phyloP scores from a whole-genome alignment of 1,140 invertebrate species.

The Thaumetopoea pityocampa region DNA sequence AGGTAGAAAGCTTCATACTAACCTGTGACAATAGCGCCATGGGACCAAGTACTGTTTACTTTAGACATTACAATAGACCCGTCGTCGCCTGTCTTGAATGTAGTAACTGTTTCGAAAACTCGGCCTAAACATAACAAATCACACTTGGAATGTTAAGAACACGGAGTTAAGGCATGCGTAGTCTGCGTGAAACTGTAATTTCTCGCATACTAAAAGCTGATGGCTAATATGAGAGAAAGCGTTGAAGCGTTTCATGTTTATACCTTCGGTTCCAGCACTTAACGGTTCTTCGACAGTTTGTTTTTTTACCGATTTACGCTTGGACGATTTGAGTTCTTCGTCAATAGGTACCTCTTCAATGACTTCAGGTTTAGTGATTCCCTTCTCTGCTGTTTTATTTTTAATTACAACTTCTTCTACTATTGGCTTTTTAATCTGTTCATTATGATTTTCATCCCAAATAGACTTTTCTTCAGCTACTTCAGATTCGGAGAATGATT shows the following conservation, averaged over 20 bases:
- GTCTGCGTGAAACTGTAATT: slow-evolving; percentile 46
- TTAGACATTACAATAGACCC: slow-evolving; percentile 80
- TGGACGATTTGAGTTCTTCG: slow-evolving; percentile 70
- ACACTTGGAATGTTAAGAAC: slow-evolving; percentile 67
- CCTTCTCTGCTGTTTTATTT: slow-evolving; percentile 34
- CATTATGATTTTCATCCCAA: slow-evolving; percentile 59
- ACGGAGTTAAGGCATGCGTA: slow-evolving; percentile 65
- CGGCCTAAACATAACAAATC: slow-evolving; percentile 72
- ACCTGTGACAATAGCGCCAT: slow-evolving; percentile 80
- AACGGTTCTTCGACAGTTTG: slow-evolving; percentile 58
- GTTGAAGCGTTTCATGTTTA: slow-evolving; percentile 49
- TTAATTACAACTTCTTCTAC: slow-evolving; percentile 43
- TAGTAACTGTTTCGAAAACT: slow-evolving; percentile 78
- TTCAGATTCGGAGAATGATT: slow-evolving; percentile 48
- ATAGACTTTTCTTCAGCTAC: slow-evolving; percentile 49
- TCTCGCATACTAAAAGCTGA: slow-evolving; percentile 55
- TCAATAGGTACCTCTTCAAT: slow-evolving; percentile 56
- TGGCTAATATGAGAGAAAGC: slow-evolving; percentile 49
- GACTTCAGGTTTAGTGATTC: slow-evolving; percentile 49
- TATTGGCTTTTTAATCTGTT: slow-evolving; percentile 44
- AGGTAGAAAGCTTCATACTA: slow-evolving; percentile 60
- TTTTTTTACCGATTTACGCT: slow-evolving; percentile 68
- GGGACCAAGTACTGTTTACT: slow-evolving; percentile 77
- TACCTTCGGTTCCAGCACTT: slow-evolving; percentile 72
- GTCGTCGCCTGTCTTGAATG: slow-evolving; percentile 76